Base-by-base conservation (phyloP, 2,888 invertebrate genomes). In the Spilosoma lubricipeda region DNA sequence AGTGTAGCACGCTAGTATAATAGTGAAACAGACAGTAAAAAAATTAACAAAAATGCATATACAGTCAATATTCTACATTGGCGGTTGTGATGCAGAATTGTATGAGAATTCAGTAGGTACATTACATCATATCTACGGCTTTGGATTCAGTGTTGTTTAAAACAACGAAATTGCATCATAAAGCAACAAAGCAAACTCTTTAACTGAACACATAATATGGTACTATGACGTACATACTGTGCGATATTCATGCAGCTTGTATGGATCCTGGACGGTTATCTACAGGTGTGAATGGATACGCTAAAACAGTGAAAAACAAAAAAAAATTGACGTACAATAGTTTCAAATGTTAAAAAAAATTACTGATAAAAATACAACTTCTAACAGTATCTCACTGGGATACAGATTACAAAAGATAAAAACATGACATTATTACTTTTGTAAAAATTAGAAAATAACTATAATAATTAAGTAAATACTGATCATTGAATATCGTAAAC, bases 241-340 rank as follows among this genome's bases (percentile, higher is more conserved):
- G 93, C 91, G 80, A 88, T 87, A 89, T 86, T 90, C 94, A 94
- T 95, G 94, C 94, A 91, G 90, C 91, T 90, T 90, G 90, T 88
- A 92, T 91, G 90, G 39, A 90, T 89, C 92, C 89, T 85, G 90
- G 86, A 89, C 91, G 82, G 89, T 90, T 93, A 92, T 92, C 93
- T 93, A 93, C 87, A 90, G 89, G 86, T 90, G 89, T 91, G 90
- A 91, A 90, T 88, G 87, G 88, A 91, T 85, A 90, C 85, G 87
- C 90, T 92, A 92, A 91, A 93, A 91, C 75, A 88, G 87, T 86
- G 81, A 86, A 81, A 89, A 87, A 84, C 79, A 82, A 88, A 85
- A 84, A 72, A 75, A 48, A 71, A 76, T 71, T 75, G 77, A 76
- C 77, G 76, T 80, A 74, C 59, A 70, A 70, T 72, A 74, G 56